phyloP scores from a whole-genome alignment of 23 tunicate genomes.

The Pegea sp. region DNA sequence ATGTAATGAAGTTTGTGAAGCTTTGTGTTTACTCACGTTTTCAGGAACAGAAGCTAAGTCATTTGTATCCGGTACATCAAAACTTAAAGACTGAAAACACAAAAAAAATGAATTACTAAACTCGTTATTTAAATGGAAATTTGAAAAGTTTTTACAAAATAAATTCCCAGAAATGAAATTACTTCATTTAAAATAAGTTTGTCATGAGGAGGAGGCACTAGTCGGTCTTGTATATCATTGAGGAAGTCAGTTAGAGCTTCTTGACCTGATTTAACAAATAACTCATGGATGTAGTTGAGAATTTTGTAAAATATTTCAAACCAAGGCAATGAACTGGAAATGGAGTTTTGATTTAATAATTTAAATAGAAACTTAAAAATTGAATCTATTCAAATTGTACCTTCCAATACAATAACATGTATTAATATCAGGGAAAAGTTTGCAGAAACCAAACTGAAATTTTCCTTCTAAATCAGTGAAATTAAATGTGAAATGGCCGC shows the following conservation, averaged over 20 bases:
- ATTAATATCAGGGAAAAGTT: slow-evolving; percentile 11
- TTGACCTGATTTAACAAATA: slow-evolving; percentile 3
- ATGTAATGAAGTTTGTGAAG: not conserved
- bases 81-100: slow-evolving; percentile 19
- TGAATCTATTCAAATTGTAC: not conserved
- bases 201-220: slow-evolving; percentile 13
- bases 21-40: not conserved
- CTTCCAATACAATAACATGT: slow-evolving; percentile 52
- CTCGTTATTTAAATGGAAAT: not conserved
- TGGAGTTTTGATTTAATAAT: not conserved
- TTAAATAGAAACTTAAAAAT: not conserved
- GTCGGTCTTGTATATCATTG: slow-evolving; percentile 3
- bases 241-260: slow-evolving; percentile 10
- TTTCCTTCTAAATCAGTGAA: slow-evolving; percentile 70
- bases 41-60: slow-evolving; percentile 51
- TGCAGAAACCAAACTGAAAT: slow-evolving; percentile 73
- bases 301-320: slow-evolving; percentile 74
- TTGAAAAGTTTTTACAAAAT: not conserved
- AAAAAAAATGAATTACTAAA: not conserved
- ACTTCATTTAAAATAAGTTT: slow-evolving; percentile 9
- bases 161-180: not conserved
- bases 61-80: slow-evolving; percentile 22
- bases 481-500: slow-evolving; percentile 52
- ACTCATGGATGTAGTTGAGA: slow-evolving; percentile 29
- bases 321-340: slow-evolving; percentile 48